Evolutionary conservation across 2,113 vertebrate genomes (phyloP), one percentile per base, ranked within the genome.

Genomic region (Sus scrofa): DNA sequence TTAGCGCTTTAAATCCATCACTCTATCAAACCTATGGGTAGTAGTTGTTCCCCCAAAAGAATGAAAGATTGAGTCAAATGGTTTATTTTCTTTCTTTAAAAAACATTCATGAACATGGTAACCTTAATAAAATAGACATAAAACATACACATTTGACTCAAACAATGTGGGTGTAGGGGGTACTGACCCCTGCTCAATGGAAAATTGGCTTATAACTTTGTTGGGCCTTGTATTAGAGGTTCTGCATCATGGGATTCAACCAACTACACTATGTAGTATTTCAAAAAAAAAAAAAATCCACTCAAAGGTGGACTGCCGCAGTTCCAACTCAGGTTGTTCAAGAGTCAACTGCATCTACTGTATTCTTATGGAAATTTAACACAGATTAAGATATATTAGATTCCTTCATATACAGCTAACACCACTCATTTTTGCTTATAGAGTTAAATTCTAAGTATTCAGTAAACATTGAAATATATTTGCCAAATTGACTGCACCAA

Each of bases 71-170:
- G 3, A 95, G 8, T 63, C 14, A 79, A 81, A 74, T 52, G 14
- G 2, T 54, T 58, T 79, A 54, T 56, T 87, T 60, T 54, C n/a
- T 71, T 89, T 67, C 50, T 73, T 71, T 92, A 5, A 94, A 96
- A 65, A 89, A 89, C 11, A 92, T 10, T 91, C 26, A 77, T 50
- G 12, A 67, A 65, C 8, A 62, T 20, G 0, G 3, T 16, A 71
- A 12, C 1, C 18, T 92, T 86, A 62, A 14, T 82, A 39, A 82
- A 44, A 60, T 86, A 87, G 27, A 54, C 11, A 67, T 7, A 73
- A 90, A 68, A 73, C 22, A 39, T 5, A 2, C 7, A 78, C 30
- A 78, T 24, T 24, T 78, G 52, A 32, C 75, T 54, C 12, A 11
- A 65, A 30, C 30, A 34, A 4, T n/a, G 75, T 1, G 22, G n/a